phyloP scores from a whole-genome alignment of 2,888 invertebrate genomes.

The Caenorhabditis sp. region DNA sequence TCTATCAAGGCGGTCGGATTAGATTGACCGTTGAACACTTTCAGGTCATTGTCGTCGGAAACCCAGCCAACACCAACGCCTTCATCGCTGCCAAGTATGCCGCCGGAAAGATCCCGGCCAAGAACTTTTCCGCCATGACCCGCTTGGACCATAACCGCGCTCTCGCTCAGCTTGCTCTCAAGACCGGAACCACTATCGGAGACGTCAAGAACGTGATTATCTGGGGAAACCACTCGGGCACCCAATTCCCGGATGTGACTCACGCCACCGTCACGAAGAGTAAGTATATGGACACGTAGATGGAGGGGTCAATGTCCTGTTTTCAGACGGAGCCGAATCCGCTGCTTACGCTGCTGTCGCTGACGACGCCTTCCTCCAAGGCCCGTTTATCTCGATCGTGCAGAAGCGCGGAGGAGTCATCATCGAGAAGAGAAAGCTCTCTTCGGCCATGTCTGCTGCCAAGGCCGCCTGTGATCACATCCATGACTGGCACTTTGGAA shows the following conservation, averaged over 20 bases:
- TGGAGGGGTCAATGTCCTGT: too few relatives aligned
- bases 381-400: constrained; percentile 89
- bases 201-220: constrained; percentile 92
- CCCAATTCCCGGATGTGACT: constrained; percentile 94
- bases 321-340: constrained; percentile 66
- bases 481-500: constrained; percentile 89
- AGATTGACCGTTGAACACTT: constrained; percentile 5
- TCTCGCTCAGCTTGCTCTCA: constrained; percentile 85
- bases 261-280: constrained; percentile 80
- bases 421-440: constrained; percentile 96
- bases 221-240: constrained; percentile 99
- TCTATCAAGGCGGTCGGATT: too few relatives aligned
- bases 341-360: constrained; percentile 83
- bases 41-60: constrained; percentile 91
- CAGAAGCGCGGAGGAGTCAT: constrained; percentile 98
- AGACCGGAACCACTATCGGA: constrained; percentile 81
- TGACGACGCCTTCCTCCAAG: constrained; percentile 88
- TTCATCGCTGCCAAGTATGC: constrained; percentile 94
- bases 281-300: too few relatives aligned
- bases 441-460: constrained; percentile 98
- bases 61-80: constrained; percentile 99
- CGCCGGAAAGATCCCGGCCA: constrained; percentile 91
- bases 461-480: constrained; percentile 99
- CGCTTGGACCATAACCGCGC: constrained; percentile 98
- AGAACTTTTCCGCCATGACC: constrained; percentile 98